Base-by-base conservation (phyloP, 2,888 invertebrate genomes). In the Aspidiotus destructor region DNA sequence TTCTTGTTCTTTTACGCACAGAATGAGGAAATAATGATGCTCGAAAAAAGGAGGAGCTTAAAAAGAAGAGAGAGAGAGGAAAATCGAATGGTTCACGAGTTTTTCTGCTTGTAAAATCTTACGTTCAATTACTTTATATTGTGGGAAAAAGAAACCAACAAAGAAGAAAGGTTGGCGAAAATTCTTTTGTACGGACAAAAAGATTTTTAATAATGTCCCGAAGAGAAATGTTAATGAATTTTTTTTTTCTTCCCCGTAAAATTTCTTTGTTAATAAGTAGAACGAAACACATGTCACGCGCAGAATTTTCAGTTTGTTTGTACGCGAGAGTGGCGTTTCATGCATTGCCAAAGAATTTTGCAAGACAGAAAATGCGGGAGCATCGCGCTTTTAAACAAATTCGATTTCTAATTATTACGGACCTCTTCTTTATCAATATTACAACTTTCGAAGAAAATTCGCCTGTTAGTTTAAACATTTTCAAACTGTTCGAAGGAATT, bases 181-280 rank as follows among this genome's bases (percentile, higher is more conserved):
- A 16, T 48, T 58, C 48, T 48, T 60, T 57, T 67, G 44, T 58
- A 60, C 28, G 58, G 28, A 41, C 58, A 67, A 17, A 64, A 67
- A 60, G 67, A 48, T 58, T 67, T 60, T 57, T 67, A 67, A 67
- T 67, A 65, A 65, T 44, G 55, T 67, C 52, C 58, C 58, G 16
- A 40, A 60, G 48, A 58, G 40, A 60, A 67, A 42, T 44, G 15
- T 57, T 67, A 67, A 67, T 48, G 67, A 67, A 67, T 60, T 28
- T 48, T 60, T 28, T 48, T 60, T 40, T 67, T 58, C 42, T 5
- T 5, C 28, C 28, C 13, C 48, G 17, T 41, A 44, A 57, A 67
- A 67, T 58, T 67, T 44, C 60, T 48, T 15, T 44, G 58, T 58
- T 67, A 58, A 58, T 58, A 60, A 67, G 67, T 42, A 17, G 57